These are phyloP conservation scores for Brachypodius melanocephalos DNA, from an alignment of 2,113 vertebrate species.

Conservation along the genomic window DNA sequence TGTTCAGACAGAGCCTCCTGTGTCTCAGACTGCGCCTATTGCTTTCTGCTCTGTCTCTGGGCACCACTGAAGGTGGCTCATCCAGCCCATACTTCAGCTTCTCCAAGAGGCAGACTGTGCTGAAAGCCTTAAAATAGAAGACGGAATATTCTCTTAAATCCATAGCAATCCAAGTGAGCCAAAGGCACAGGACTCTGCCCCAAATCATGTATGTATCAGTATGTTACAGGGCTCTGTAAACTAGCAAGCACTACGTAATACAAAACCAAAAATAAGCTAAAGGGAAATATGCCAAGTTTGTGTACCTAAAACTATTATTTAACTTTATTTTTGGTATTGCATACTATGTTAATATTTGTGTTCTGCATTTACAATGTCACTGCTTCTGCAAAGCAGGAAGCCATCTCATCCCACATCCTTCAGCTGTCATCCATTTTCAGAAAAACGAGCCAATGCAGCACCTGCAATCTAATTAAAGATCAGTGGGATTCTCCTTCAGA, in stretches of 20 bases:
- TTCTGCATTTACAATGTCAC: neutral
- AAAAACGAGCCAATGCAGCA: neutral
- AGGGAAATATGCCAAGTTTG: neutral
- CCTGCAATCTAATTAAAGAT: constrained; percentile 15
- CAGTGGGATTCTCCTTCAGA: neutral
- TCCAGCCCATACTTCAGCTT: neutral
- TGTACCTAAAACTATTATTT: neutral
- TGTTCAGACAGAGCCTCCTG: neutral
- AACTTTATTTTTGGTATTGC: neutral
- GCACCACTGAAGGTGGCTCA: neutral
- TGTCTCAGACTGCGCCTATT: neutral
- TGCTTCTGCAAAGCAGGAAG: neutral
- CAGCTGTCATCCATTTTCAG: neutral
- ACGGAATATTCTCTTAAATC: neutral
- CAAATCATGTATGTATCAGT: neutral
- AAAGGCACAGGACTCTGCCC: neutral
- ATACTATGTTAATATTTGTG: neutral
- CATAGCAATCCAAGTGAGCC: neutral
- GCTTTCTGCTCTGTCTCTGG: neutral
- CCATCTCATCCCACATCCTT: neutral
- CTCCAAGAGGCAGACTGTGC: neutral
- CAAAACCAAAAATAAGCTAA: neutral
- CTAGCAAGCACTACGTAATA: neutral
- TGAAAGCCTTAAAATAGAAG: neutral
- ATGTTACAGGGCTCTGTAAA: neutral